Evolutionary conservation across 1,140 invertebrate genomes (phyloP).

Genomic region (Drosophila pseudoobscura): DNA sequence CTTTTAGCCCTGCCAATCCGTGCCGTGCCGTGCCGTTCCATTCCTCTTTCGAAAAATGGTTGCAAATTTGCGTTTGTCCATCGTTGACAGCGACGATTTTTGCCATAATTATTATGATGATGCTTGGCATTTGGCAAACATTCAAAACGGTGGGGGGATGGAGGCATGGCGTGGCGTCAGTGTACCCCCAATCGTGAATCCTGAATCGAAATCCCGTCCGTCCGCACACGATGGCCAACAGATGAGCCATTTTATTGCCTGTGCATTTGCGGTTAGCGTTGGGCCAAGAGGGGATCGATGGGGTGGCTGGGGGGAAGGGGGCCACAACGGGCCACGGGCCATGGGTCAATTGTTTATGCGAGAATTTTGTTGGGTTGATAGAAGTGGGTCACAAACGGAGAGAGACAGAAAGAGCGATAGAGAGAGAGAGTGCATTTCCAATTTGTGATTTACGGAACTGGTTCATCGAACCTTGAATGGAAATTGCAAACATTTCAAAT

Average conservation of each 20-base stretch:
- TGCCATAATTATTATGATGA: conserved; percentile 81
- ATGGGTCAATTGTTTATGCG: conserved; percentile 61
- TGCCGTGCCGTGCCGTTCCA: not conserved
- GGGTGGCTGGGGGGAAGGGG: no score
- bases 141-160: conserved; percentile 34
- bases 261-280: conserved; percentile 50
- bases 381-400: conserved; percentile 1
- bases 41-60: conserved; percentile 31
- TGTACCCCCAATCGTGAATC: no score
- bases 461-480: conserved; percentile 8
- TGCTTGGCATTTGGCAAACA: conserved; percentile 79
- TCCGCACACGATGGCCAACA: conserved; percentile 51
- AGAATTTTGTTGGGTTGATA: conserved; percentile 17
- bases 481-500: conserved; percentile 19
- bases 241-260: conserved; percentile 76
- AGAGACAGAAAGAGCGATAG: not conserved
- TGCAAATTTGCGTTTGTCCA: conserved; percentile 42
- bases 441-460: conserved; percentile 25
- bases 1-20: conserved; percentile 20
- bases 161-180: not conserved
- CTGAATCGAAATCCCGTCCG: conserved; percentile 17
- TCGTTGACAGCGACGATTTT: conserved; percentile 72
- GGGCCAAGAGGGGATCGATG: not conserved
- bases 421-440: conserved; percentile 19
- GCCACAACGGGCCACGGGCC: conserved; percentile 15